Conservation (phyloP, 2,888 invertebrate species). For the Andrena trimmerana region DNA sequence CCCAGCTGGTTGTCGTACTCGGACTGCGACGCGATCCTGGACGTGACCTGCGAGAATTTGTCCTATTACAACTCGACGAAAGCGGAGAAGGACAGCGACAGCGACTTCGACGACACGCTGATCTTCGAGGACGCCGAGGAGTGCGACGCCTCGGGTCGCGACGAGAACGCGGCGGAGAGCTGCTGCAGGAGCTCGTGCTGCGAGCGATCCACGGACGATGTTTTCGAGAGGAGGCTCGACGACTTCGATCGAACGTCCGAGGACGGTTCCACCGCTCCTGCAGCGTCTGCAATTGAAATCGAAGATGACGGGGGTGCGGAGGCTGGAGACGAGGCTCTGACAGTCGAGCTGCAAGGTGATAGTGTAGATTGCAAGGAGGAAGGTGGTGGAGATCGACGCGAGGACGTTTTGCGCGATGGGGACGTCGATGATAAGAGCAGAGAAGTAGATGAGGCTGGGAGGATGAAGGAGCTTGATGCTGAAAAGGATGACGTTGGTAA, state of each 20-base stretch:
- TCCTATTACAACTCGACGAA: conserved; percentile 61
- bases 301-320: neutral
- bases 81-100: conserved; percentile 59
- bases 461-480: neutral
- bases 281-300: neutral
- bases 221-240: neutral
- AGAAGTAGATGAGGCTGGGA: neutral
- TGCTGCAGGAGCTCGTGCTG: conserved; percentile 4
- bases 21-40: conserved; percentile 43
- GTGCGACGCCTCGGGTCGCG: conserved; percentile 9
- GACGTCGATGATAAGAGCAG: neutral
- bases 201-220: neutral
- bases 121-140: conserved; percentile 48
- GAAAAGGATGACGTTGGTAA: neutral
- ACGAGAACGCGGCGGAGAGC: neutral
- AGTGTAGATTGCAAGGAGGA: too few relatives aligned
- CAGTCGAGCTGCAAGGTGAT: too few relatives aligned
- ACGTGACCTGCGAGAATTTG: conserved; percentile 41
- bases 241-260: neutral
- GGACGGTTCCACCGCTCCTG: neutral
- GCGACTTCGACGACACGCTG: conserved; percentile 46
- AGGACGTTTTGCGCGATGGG: neutral
- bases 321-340: too few relatives aligned
- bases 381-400: neutral
- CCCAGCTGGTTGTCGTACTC: conserved; percentile 24